Base-by-base conservation (phyloP, 2,888 invertebrate species). In the Caenorhabditis japonica region DNA sequence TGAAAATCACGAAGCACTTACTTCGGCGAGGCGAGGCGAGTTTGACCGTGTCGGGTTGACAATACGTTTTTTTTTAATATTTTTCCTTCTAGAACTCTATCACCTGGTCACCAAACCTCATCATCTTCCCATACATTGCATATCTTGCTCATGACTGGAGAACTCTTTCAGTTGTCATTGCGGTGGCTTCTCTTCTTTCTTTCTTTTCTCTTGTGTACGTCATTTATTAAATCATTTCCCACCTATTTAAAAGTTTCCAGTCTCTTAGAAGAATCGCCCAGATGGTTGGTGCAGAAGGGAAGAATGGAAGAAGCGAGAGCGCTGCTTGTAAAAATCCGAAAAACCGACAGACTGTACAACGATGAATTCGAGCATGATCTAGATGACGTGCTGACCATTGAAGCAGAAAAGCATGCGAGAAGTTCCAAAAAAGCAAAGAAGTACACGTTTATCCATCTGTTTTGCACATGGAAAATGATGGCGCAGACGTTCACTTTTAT, bases 31-130 rank as follows among this genome's bases (percentile, higher is more conserved):
- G n/a, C n/a, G n/a, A n/a, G n/a, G n/a, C n/a, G n/a, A n/a, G n/a
- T n/a, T n/a, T n/a, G n/a, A n/a, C n/a, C n/a, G n/a, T n/a, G n/a
- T n/a, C n/a, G n/a, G n/a, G n/a, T n/a, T n/a, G n/a, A n/a, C n/a
- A n/a, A n/a, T n/a, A n/a, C n/a, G n/a, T n/a, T n/a, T n/a, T n/a
- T n/a, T n/a, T n/a, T n/a, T n/a, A n/a, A n/a, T n/a, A 12, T 25
- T 53, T n/a, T 3, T 23, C 4, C 1, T 51, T 62, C 15, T 52
- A 72, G 60, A 72, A 72, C 38, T 72, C 72, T 0, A 80, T 80
- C 34, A 80, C 80, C 8, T 80, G 80, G 80, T 85, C 85, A 10
- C 85, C 85, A 2, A 84, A 85, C 51, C 76, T 83, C 43, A 80
- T 85, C 17, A 39, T 83, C 3, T 79, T 81, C 60, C 81, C 86